Evolutionary conservation across 2,113 vertebrate species (phyloP), one percentile per base, ranked within the genome.

Genomic region (Aspidoscelis tigris): DNA sequence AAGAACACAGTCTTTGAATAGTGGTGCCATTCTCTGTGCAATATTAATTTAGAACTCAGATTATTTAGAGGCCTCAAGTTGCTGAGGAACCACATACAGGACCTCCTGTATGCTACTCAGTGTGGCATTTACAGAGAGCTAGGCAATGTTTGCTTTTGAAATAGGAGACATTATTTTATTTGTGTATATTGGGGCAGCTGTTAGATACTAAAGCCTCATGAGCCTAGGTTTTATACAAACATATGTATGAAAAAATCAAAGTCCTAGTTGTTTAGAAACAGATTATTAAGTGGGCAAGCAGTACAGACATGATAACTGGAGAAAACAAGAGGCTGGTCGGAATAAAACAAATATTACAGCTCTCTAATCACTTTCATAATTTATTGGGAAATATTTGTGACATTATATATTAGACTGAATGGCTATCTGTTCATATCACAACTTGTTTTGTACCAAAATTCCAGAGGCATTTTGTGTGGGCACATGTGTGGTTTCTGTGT

Each of bases 61-160:
- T 41, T 70, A 76, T 68, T 70, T 50, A 78, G n/a, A 44, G 50
- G 66, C 66, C 24, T 61, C 26, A 47, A 6, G 11, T 73, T 65
- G 78, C 53, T 72, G 41, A 84, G 66, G 44, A 84, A 78, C 75
- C 65, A 84, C 39, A 24, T 74, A 44, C 24, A 61, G 58, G 12
- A 61, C 12, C 41, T 82, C 26, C 21, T 58, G 39, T 55, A n/a
- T 78, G 66, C 26, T 61, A 69, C 41, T 33, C 39, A 24, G 50
- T 75, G 41, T n/a, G 66, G 44, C 50, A 77, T 84, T 77, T 84
- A 77, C 69, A 84, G 22, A 44, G 70, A 43, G 14, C 22, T 69
- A 39, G 74, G 43, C 33, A 20, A 14, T 84, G 65, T 84, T 70
- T 84, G 66, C 68, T 71, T 78, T 84, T 33, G 16, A 26, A 44